Base-by-base conservation (phyloP, 2,888 invertebrate species). In the Allygus modestus region DNA sequence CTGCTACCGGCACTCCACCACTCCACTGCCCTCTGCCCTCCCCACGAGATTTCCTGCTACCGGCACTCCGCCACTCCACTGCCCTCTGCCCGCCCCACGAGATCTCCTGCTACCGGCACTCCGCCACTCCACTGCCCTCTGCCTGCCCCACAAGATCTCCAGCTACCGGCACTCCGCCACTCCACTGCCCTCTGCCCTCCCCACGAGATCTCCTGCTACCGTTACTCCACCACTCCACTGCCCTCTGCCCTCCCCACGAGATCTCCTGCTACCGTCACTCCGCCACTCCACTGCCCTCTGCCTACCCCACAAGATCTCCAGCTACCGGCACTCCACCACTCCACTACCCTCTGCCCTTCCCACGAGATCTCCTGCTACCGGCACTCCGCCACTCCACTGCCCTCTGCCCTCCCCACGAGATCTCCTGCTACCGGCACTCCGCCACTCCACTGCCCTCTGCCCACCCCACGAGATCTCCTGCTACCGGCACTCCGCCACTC, bases 261-360 rank as follows among this genome's bases (percentile, higher is more conserved):
- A n/a, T 58, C 75, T 37, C 23, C 58, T 81, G n/a, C 75, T 20
- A 81, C 61, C 73, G 20, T n/a, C 58, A 7, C 37, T 37, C 37
- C 69, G 85, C 77, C 69, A 73, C 81, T 83, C 46, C 58, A 28
- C 33, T 51, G 41, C 83, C 17, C 37, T 37, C 26, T 73, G n/a
- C 20, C 33, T 17, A n/a, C 46, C 46, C 79, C n/a, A 1, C n/a
- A 20, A 15, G 23, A 4, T 58, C 58, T 7, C 20, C 23, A 2
- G 9, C 58, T 23, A 23, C 58, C 58, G 58, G 51, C 23, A 5
- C 58, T 23, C 58, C 2, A 2, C 58, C 20, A 23, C 58, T 58
- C 58, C 23, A 20, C 23, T 7, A 20, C 58, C 12, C 58, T 58
- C 58, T 58, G 58, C 23, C 58, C 46, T 46, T 12, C 46, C 46